Evolutionary conservation across 64 coral and sea anemone genomes (phyloP), one percentile per base, ranked within the genome.

Genomic region (Orbicella faveolata): DNA sequence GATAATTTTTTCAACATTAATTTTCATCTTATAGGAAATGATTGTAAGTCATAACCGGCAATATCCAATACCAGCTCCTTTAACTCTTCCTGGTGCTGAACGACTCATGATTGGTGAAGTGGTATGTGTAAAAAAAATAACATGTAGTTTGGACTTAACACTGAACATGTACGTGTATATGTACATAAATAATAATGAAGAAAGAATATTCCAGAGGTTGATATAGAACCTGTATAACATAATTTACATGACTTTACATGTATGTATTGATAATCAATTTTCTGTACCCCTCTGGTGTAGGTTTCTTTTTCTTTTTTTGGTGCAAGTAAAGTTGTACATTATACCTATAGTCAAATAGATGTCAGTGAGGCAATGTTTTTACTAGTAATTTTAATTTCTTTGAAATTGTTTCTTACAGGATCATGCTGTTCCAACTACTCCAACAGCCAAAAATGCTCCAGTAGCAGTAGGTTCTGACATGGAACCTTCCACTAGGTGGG

Each of bases 391-490:
- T 48, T 30, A 30, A 48, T 41, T 48, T 6, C 0, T 48, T 5
- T 48, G 4, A 48, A 48, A 6, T 84, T 91, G 2, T 62, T 63
- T 84, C 36, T 69, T 70, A 44, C 69, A 99, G 97, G 94, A 96
- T 33, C 97, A 99, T 80, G 97, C 97, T 89, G 97, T 99, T 18
- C 97, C 97, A n/a, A 99, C 97, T 44, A 99, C 97, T 75, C 97
- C 97, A 20, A 99, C 97, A 69, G 97, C 91, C 14, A 99, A 99
- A 81, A 93, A 88, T 75, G 94, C 94, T 20, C 97, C 97, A 78
- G 73, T 93, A 5, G 69, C 73, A 57, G 94, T 96, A 13, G 94
- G 94, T 16, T 79, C 88, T 30, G 94, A 95, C 63, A 89, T 91
- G 21, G 92, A 93, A 53, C 88, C 88, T 26, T 89, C 92, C 39